A percentile compares a stretch with the other conserved stretches of the same genome.
Evolutionary conservation across 2,888 invertebrate species (phyloP).

Genomic region (Strigamia maritima): DNA sequence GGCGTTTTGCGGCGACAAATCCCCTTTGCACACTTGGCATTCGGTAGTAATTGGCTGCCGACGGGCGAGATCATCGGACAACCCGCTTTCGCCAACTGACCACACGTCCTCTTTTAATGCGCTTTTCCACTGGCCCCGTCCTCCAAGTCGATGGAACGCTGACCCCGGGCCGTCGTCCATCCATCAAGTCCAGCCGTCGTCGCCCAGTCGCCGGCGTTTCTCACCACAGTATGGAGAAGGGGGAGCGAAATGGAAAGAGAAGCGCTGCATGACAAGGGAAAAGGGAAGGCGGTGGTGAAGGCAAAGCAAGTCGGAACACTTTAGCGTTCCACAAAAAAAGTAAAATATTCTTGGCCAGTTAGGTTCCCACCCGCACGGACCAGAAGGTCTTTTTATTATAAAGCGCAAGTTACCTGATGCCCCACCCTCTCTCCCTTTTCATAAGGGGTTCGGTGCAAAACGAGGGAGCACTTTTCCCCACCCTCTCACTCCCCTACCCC

Average conservation of each 20-base stretch:
- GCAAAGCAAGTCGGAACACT: neutral
- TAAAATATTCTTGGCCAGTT: constrained; percentile 22
- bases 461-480: constrained; percentile 19
- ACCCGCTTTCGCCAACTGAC: neutral
- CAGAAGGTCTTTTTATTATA: constrained; percentile 13
- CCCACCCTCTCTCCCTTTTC: constrained; percentile 18
- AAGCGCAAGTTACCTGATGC: constrained; percentile 17
- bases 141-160: neutral
- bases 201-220: constrained; percentile 22
- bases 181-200: constrained; percentile 29
- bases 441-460: constrained; percentile 23
- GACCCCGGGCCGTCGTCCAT: constrained; percentile 14
- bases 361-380: constrained; percentile 21
- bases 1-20: constrained; percentile 13
- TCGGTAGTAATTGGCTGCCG: neutral
- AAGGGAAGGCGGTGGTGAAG: neutral
- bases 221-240: constrained; percentile 7
- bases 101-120: neutral
- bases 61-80: neutral
- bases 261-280: neutral
- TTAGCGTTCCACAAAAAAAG: neutral
- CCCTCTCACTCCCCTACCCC: constrained; percentile 11
- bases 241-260: neutral
- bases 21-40: constrained; percentile 20
- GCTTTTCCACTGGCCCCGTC: neutral